Percentiles rank a stretch among this genome's conserved stretches.
phyloP scores from a whole-genome alignment of 2,113 vertebrate genomes.

The Phaethon lepturus region DNA sequence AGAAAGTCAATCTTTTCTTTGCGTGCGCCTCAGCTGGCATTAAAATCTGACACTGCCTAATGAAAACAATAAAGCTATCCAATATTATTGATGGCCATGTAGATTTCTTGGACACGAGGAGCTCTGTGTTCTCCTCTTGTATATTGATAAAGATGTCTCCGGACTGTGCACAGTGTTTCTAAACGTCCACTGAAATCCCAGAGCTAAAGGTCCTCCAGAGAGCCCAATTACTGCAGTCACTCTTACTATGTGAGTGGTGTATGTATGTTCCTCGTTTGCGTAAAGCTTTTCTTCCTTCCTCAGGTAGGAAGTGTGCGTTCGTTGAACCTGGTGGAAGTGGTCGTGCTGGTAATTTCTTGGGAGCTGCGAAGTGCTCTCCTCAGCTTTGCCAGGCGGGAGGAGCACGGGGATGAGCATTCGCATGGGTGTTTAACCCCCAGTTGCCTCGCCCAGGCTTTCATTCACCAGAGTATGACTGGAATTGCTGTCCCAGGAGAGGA shows the following conservation, averaged over 20 bases:
- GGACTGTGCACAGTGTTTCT: not conserved
- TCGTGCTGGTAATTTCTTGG: not conserved
- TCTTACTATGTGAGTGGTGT: not conserved
- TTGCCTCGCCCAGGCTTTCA: not conserved
- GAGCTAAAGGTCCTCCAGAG: not conserved
- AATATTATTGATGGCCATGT: constrained; percentile 26
- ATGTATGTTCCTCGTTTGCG: accelerated
- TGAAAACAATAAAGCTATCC: constrained; percentile 45
- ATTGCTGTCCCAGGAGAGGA: not conserved
- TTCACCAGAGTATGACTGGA: not conserved
- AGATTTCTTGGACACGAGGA: not conserved
- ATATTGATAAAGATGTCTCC: not conserved
- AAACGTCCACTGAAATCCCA: not conserved
- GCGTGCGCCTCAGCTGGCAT: constrained; percentile 1
- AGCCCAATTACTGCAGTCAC: not conserved
- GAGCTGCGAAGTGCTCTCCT: not conserved
- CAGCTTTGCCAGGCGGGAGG: not conserved
- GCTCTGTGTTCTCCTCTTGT: not conserved
- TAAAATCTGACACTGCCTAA: constrained; percentile 47
- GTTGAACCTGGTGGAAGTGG: not conserved
- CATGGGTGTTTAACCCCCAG: not conserved
- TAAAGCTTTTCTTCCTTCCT: not conserved
- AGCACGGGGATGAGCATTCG: not conserved
- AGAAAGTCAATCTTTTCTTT: not conserved
- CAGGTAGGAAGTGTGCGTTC: not conserved